A percentile compares a stretch with the other conserved stretches of the same genome.
phyloP scores from a whole-genome alignment of 2,888 invertebrate species.

The Plebejus argus region DNA sequence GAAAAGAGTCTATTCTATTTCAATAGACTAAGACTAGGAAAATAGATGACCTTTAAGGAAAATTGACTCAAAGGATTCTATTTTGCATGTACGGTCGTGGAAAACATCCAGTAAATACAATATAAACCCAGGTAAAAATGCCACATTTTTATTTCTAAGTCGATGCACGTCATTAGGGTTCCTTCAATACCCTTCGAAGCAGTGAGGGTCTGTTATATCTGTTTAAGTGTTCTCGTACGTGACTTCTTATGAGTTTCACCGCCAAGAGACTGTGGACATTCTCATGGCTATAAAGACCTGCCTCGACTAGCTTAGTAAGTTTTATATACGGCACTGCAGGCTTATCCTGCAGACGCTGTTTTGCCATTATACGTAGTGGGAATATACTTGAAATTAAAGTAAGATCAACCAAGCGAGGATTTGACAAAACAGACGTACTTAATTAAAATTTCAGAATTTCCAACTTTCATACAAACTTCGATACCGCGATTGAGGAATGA shows the following conservation, averaged over 20 bases:
- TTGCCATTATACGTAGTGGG: not conserved
- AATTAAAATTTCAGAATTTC: too few species aligned
- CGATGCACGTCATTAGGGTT: constrained; percentile 22
- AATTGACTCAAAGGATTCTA: too few species aligned
- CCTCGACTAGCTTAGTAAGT: not conserved
- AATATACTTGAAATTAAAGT: not conserved
- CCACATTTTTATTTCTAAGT: not conserved
- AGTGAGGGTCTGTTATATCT: not conserved
- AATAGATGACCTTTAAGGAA: too few species aligned
- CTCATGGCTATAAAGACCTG: not conserved
- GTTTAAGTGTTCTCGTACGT: constrained; percentile 28
- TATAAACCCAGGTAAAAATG: not conserved
- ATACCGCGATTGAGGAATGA: too few species aligned
- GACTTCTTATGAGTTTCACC: constrained; percentile 21
- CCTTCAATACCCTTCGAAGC: constrained; percentile 14
- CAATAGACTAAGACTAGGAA: too few species aligned
- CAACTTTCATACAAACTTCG: too few species aligned
- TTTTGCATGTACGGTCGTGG: not conserved
- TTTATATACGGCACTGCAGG: not conserved
- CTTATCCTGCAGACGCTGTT: not conserved
- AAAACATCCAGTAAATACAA: not conserved
- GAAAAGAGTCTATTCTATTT: too few species aligned
- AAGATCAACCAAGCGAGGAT: not conserved
- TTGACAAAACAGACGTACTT: not conserved
- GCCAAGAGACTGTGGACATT: not conserved